A percentile compares a stretch with the other conserved stretches of the same genome.
Conservation (phyloP, 2,797 vertebrate genomes). For the Ctenosaura bakeri region DNA sequence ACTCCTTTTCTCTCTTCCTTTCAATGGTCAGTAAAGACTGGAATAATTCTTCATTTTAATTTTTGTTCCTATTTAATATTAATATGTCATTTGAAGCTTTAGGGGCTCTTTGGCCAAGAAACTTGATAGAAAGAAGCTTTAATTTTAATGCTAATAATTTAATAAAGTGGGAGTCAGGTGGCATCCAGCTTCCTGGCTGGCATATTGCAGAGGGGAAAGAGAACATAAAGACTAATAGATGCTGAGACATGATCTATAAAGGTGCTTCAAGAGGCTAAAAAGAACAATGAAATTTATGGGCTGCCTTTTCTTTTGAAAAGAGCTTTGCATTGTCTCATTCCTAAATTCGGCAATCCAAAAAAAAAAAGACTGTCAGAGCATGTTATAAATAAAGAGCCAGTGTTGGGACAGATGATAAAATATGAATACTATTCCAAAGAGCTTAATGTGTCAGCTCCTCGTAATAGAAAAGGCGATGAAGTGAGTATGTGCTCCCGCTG, state of each 20-base stretch:
- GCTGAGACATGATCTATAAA: conserved; percentile 48
- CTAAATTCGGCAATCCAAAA: conserved; percentile 54
- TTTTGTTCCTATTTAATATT: not conserved
- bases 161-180: not conserved
- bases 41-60: not conserved
- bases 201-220: not conserved
- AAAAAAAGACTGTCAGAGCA: conserved; percentile 11
- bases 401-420: conserved; percentile 76
- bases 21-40: not conserved
- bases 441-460: conserved; percentile 72
- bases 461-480: conserved; percentile 72
- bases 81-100: not conserved
- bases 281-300: conserved; percentile 55
- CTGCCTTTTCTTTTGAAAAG: not conserved
- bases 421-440: conserved; percentile 72
- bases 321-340: conserved; percentile 59
- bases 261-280: conserved; percentile 54
- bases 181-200: not conserved
- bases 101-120: not conserved
- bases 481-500: conserved; percentile 59
- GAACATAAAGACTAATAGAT: conserved; percentile 40
- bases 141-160: conserved; percentile 8
- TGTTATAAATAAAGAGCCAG: conserved; percentile 67
- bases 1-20: not conserved
- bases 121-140: not conserved